These are phyloP conservation scores for Drosophila ohnishii DNA, from an alignment of 1,140 invertebrate genomes.

Conservation along the genomic window DNA sequence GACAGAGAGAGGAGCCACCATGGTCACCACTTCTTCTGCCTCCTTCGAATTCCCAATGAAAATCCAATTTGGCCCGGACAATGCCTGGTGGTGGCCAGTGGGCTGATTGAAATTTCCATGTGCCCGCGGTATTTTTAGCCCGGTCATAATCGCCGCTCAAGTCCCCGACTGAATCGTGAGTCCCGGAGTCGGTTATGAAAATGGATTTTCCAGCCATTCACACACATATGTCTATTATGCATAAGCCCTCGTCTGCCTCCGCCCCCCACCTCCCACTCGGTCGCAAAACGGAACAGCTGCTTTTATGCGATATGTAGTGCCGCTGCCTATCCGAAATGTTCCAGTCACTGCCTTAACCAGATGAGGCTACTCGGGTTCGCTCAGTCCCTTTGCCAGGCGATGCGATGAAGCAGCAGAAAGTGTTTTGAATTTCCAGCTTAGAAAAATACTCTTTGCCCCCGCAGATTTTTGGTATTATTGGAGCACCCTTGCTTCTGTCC, in stretches of 20 bases:
- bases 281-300: conserved; percentile 67
- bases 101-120: conserved; percentile 65
- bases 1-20: conserved; percentile 6
- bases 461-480: neutral
- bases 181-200: conserved; percentile 67
- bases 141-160: conserved; percentile 61
- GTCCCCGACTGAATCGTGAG: conserved; percentile 13
- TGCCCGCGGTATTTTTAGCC: conserved; percentile 69
- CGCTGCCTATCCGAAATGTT: conserved; percentile 60
- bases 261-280: neutral
- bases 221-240: conserved; percentile 72
- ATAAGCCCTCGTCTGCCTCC: conserved; percentile 48
- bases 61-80: conserved; percentile 70
- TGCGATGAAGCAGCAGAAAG: conserved; percentile 6
- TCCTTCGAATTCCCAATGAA: conserved; percentile 43
- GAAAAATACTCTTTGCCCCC: neutral
- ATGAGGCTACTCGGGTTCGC: neutral
- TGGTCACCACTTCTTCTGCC: conserved; percentile 1
- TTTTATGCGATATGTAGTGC: conserved; percentile 51
- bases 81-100: conserved; percentile 36
- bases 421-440: conserved; percentile 5
- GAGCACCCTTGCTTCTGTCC: neutral
- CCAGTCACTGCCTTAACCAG: conserved; percentile 58
- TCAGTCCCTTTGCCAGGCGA: conserved; percentile 3
- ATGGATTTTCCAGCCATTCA: conserved; percentile 61